Evolutionary conservation across 92 coral and sea anemone genomes (phyloP).

Genomic region (Bergia sp.): DNA sequence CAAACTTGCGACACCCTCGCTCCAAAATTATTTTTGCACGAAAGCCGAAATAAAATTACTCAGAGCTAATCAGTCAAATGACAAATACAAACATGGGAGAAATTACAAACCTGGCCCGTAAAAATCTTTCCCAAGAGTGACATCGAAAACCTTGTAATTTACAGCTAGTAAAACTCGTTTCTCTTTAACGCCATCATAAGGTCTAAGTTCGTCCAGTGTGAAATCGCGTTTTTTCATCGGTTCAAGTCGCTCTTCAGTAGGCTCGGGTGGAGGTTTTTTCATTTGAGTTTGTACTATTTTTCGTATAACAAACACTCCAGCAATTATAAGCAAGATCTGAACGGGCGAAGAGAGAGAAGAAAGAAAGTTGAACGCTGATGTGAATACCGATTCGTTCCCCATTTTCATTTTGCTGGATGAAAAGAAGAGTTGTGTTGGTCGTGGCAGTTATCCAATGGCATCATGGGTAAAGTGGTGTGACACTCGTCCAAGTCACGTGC

Average conservation of each 20-base stretch:
- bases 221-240: slow-evolving; percentile 99
- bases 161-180: slow-evolving; percentile 91
- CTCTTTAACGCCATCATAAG: slow-evolving; percentile 90
- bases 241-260: slow-evolving; percentile 77
- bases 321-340: slow-evolving; percentile 84
- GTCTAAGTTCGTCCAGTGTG: slow-evolving; percentile 81
- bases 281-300: slow-evolving; percentile 76
- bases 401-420: slow-evolving; percentile 60
- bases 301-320: slow-evolving; percentile 75
- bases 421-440: not conserved
- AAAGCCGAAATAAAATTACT: not conserved
- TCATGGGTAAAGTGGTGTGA: slow-evolving; percentile 39
- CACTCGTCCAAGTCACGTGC: slow-evolving; percentile 15
- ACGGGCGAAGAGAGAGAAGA: slow-evolving; percentile 92
- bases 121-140: slow-evolving; percentile 95
- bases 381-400: slow-evolving; percentile 71
- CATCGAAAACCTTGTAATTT: slow-evolving; percentile 95
- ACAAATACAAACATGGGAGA: not conserved
- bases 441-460: slow-evolving; percentile 35
- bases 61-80: not conserved
- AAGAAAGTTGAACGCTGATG: slow-evolving; percentile 74
- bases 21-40: not conserved
- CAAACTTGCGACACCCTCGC: slow-evolving; percentile 7
- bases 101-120: slow-evolving; percentile 92
- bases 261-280: slow-evolving; percentile 76